Evolutionary conservation across 2,113 vertebrate species (phyloP).

Genomic region (Eulemur rufifrons): DNA sequence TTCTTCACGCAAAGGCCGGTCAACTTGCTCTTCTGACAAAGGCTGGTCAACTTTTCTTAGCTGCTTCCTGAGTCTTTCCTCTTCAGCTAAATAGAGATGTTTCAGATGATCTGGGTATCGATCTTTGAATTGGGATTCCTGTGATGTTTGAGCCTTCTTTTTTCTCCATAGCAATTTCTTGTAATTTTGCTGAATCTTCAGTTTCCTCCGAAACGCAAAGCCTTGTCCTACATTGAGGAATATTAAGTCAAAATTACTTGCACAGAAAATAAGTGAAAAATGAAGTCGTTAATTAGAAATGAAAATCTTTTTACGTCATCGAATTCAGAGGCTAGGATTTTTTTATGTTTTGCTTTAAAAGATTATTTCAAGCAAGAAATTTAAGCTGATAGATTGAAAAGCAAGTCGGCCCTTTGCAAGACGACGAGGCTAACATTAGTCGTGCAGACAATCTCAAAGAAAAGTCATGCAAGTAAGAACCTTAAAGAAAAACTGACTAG

Average conservation of each 20-base stretch:
- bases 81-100: conserved; percentile 95
- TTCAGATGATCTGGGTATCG: conserved; percentile 94
- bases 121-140: conserved; percentile 83
- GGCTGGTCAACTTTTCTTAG: conserved; percentile 74
- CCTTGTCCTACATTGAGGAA: conserved; percentile 87
- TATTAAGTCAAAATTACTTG: neutral
- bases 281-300: neutral
- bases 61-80: conserved; percentile 86
- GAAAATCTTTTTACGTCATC: neutral
- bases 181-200: conserved; percentile 91
- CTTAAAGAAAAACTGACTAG: neutral
- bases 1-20: conserved; percentile 41
- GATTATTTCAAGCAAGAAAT: neutral
- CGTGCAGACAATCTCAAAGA: neutral
- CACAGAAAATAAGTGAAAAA: neutral
- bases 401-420: neutral
- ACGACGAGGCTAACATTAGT: neutral
- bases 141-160: conserved; percentile 66
- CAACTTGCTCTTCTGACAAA: neutral
- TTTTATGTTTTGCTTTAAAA: conserved; percentile 1
- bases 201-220: conserved; percentile 93
- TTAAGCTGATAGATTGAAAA: neutral
- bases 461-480: neutral
- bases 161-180: conserved; percentile 89
- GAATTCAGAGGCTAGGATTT: neutral